These are phyloP conservation scores for Aspidiotus rigidus DNA, from an alignment of 2,888 invertebrate genomes.

Conservation along the genomic window DNA sequence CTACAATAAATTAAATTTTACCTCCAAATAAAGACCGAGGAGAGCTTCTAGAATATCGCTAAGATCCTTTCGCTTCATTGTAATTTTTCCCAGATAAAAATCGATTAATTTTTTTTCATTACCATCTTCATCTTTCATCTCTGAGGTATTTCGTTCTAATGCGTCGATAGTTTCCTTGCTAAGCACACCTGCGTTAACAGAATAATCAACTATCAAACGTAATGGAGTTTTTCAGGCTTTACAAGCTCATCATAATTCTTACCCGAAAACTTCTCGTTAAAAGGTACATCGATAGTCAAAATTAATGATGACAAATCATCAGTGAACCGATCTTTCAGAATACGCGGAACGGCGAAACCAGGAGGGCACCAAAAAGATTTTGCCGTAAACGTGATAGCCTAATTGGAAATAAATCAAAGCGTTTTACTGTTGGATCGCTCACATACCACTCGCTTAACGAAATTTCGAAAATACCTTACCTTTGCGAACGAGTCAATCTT, in stretches of 20 bases:
- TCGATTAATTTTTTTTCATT: neutral
- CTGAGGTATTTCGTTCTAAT: constrained; percentile 14
- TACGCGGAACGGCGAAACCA: neutral
- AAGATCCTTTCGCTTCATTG: constrained; percentile 55
- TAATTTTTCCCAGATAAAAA: constrained; percentile 1
- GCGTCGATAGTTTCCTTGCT: constrained; percentile 17
- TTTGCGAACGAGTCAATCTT: constrained; percentile 35
- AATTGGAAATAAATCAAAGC: neutral
- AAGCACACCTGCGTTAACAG: constrained; percentile 18
- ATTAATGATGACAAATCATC: constrained; percentile 12
- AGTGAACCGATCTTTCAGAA: neutral
- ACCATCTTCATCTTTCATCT: constrained; percentile 4
- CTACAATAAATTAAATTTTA: constrained; percentile 36
- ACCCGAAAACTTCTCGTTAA: constrained; percentile 31
- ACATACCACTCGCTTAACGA: too few species aligned
- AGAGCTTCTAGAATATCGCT: constrained; percentile 82
- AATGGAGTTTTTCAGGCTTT: too few species aligned
- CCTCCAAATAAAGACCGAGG: constrained; percentile 63
- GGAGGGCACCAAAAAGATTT: neutral
- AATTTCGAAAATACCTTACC: constrained; percentile 34
- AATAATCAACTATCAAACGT: neutral
- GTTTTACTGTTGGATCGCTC: too few species aligned
- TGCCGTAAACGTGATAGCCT: neutral
- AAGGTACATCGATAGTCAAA: constrained; percentile 26
- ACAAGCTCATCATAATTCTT: neutral